Base-by-base conservation (phyloP, 2,888 invertebrate genomes). In the Diaprepes abbreviatus region DNA sequence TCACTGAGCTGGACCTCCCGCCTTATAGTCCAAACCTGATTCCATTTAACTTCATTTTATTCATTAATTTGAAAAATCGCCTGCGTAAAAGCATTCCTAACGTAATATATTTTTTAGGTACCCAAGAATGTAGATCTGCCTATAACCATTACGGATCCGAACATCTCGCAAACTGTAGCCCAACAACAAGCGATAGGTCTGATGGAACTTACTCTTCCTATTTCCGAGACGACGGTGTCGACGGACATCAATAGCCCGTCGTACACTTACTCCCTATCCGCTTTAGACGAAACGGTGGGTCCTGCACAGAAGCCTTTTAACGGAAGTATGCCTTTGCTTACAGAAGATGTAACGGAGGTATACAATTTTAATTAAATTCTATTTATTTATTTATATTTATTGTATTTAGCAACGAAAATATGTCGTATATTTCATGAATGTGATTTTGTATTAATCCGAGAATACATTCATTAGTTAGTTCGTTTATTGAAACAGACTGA, bases 141-240 rank as follows among this genome's bases (percentile, higher is more conserved):
- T 9, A 92, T 92, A 55, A 92, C 92, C 0, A 90, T 92, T 16
- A 92, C 92, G 0, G 91, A 92, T 84, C 92, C 93, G 16, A 89
- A 88, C 70, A 92, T 93, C 78, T 89, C 90, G 10, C 88, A 89
- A 74, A 84, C 84, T 0, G 85, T 84, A 7, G 76, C 83, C 0
- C 66, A 66, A 5, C 59, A 48, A 24, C 52, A 59, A 82, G 54
- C 74, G 81, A 57, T 79, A 78, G 36, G 74, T 76, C n/a, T 83
- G 79, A 74, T 92, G 10, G 92, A 92, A 78, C 80, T 93, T 74
- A 91, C 92, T 14, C 89, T 92, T 57, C 90, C 91, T 0, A 89
- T 92, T 16, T 89, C 91, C 1, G 91, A 92, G 82, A 89, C 91
- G 17, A 72, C 79, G 0, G 81, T 78, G 36, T 79, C 63, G 3